Evolutionary conservation across 2,888 invertebrate genomes (phyloP).

Genomic region (Aphrophora alni): DNA sequence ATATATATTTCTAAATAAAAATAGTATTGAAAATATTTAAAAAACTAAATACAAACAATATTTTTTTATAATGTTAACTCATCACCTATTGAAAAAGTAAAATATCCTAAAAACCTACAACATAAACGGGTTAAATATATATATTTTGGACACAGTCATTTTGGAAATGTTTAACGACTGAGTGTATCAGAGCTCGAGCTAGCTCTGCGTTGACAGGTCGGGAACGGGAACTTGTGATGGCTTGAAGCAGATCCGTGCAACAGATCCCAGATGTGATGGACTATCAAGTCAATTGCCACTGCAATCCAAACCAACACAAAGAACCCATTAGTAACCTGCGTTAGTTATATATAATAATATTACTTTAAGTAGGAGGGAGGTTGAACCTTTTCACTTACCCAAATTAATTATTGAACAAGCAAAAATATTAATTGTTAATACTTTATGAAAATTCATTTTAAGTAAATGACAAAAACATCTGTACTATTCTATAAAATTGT

Average conservation of each 20-base stretch:
- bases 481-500: no score
- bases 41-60: no score
- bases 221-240: constrained; percentile 33
- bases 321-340: constrained; percentile 15
- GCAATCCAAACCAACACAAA: constrained; percentile 59
- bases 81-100: neutral
- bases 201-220: constrained; percentile 32
- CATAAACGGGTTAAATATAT: neutral
- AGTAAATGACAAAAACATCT: no score
- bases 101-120: neutral
- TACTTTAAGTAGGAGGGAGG: no score
- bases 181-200: constrained; percentile 43
- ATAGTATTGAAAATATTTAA: no score
- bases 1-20: no score
- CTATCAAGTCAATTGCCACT: constrained; percentile 99
- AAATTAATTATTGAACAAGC: no score
- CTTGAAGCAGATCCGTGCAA: constrained; percentile 63
- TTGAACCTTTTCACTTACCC: no score
- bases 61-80: no score
- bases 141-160: neutral
- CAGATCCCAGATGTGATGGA: constrained; percentile 98
- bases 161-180: constrained; percentile 29
- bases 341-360: no score
- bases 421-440: no score
- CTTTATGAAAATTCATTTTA: no score